Evolutionary conservation across 2,888 invertebrate genomes (phyloP).

Genomic region (Polylopha cassiicola): DNA sequence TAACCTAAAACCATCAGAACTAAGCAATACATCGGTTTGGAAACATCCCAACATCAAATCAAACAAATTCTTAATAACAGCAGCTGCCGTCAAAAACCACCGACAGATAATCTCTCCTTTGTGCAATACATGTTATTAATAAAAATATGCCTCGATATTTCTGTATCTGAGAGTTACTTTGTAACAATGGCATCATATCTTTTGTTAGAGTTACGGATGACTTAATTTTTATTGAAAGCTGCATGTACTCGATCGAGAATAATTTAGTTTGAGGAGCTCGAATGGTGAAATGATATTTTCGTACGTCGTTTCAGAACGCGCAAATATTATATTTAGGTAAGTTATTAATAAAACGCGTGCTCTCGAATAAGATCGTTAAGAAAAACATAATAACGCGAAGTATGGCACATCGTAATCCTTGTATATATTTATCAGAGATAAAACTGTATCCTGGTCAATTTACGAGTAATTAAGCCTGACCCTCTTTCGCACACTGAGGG

Average conservation of each 20-base stretch:
- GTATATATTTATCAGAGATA: conserved; percentile 59
- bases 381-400: conserved; percentile 36
- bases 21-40: neutral
- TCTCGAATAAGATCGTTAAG: conserved; percentile 25
- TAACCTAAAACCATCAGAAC: too few relatives aligned
- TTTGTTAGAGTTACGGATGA: conserved; percentile 69
- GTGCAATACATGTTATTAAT: conserved; percentile 65
- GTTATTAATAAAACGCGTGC: conserved; percentile 17
- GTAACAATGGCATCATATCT: conserved; percentile 59
- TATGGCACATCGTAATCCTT: conserved; percentile 56
- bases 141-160: conserved; percentile 72
- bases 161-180: conserved; percentile 59
- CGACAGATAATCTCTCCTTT: conserved; percentile 71
- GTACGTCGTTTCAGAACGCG: conserved; percentile 11
- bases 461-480: conserved; percentile 76
- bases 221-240: conserved; percentile 51
- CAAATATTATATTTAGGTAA: conserved; percentile 8
- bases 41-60: conserved; percentile 14
- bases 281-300: conserved; percentile 18
- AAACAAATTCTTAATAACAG: conserved; percentile 27
- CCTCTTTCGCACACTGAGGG: conserved; percentile 66
- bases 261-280: conserved; percentile 18
- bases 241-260: conserved; percentile 37
- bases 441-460: conserved; percentile 70
- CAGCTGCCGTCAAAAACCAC: conserved; percentile 65